Percentiles rank a stretch among this genome's conserved stretches.
Conservation (phyloP, 2,113 vertebrate genomes). For the Diadophis punctatus region DNA sequence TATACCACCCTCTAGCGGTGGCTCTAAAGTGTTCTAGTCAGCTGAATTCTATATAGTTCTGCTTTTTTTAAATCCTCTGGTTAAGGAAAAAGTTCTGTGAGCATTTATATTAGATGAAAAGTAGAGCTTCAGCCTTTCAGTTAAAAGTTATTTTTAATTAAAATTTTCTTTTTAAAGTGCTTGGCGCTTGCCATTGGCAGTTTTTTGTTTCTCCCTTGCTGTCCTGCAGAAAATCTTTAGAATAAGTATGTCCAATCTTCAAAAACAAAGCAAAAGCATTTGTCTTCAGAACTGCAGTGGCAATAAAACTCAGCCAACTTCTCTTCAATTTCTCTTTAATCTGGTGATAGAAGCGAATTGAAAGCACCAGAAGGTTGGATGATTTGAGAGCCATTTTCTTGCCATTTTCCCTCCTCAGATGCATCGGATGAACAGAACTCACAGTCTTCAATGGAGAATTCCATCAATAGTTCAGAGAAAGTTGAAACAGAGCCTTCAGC, state of each 20-base stretch:
- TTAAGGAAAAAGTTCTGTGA: not conserved
- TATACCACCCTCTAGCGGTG: constrained; percentile 58
- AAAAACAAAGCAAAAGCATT: not conserved
- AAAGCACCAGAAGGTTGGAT: not conserved
- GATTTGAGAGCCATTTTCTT: constrained; percentile 35
- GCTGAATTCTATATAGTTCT: not conserved
- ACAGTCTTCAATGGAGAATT: constrained; percentile 80
- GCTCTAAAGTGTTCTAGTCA: not conserved
- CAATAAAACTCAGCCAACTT: not conserved
- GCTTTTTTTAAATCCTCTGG: not conserved
- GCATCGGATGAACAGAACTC: constrained; percentile 76
- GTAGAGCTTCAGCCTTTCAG: not conserved
- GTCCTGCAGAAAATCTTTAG: not conserved
- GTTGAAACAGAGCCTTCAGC: constrained; percentile 78
- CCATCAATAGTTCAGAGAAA: constrained; percentile 83
- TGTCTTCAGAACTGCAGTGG: not conserved
- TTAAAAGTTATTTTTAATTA: not conserved
- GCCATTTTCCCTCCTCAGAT: constrained; percentile 59
- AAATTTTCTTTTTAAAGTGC: not conserved
- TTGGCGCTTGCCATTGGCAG: not conserved
- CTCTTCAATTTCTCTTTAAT: not conserved
- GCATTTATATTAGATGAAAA: not conserved
- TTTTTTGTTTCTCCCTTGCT: not conserved
- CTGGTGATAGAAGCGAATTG: not conserved
- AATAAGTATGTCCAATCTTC: not conserved